Evolutionary conservation across 2,113 vertebrate genomes (phyloP), one percentile per base, ranked within the genome.

Genomic region (Carollia perspicillata): DNA sequence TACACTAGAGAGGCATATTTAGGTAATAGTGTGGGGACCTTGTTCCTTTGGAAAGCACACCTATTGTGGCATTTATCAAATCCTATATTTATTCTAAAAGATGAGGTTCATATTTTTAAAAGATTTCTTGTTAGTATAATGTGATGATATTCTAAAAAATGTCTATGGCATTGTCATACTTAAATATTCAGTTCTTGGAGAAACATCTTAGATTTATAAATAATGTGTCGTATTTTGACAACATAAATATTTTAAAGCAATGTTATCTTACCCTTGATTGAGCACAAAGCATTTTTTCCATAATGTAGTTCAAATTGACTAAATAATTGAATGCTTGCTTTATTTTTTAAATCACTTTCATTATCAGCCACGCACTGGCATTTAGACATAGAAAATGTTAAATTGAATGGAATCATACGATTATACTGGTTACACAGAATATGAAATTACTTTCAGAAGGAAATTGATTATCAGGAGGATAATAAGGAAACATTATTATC

Each of bases 251-350:
- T 89, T 96, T 72, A 55, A 91, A 90, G 68, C 84, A 90, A 77
- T 85, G 60, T 84, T 96, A 87, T 94, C 97, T 96, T 95, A 92
- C 28, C 35, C 83, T 42, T 85, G 92, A 96, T 88, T 83, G 95
- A 97, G 26, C 90, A 96, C 12, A 89, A 49, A 60, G 6, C 12
- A 75, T 81, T 84, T 74, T 93, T 89, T 71, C 12, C 63, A 90
- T 58, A 68, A 47, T 58, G 37, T 33, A 90, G 42, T 55, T 96
- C 30, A 92, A 96, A 97, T 68, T 74, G 92, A 95, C 80, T 90
- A 47, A 92, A 93, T 95, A 97, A 97, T 89, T 75, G 65, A 96
- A 95, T 87, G 87, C 86, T 94, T 93, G 87, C 55, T n/a, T 83
- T 86, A 84, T 92, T 96, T 97, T 94, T 78, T 49, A 53, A 84